Percentiles rank a stretch among this genome's conserved stretches.
Conservation (phyloP, 2,797 vertebrate genomes). For the Tapera naevia region DNA sequence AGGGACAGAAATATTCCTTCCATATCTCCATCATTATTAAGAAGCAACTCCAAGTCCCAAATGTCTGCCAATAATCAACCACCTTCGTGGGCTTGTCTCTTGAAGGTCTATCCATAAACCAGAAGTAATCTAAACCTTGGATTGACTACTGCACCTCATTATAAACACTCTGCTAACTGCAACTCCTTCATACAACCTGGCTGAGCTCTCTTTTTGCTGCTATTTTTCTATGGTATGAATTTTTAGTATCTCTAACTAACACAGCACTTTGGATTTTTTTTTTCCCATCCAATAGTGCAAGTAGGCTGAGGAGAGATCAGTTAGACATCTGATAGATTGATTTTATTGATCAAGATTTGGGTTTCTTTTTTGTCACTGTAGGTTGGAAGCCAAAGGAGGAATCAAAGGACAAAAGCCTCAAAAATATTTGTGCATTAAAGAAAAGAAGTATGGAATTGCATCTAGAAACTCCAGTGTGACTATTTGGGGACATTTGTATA, state of each 20-base stretch:
- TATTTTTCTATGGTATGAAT: not conserved
- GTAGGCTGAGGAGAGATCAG: not conserved
- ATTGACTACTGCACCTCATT: not conserved
- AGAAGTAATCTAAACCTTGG: not conserved
- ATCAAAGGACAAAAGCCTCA: not conserved
- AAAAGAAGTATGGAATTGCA: not conserved
- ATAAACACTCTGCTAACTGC: not conserved
- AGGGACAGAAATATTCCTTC: not conserved
- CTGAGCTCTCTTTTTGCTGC: not conserved
- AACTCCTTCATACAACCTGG: not conserved
- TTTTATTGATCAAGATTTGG: not conserved
- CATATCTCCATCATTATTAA: not conserved
- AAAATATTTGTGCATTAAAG: not conserved
- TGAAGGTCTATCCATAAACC: not conserved
- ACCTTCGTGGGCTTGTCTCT: not conserved
- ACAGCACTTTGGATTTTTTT: not conserved
- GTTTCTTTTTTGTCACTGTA: not conserved
- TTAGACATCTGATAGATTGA: not conserved
- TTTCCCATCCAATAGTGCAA: not conserved
- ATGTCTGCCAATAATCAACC: not conserved
- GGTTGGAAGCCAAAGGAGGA: not conserved
- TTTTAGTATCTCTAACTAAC: not conserved
- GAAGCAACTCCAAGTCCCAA: not conserved
- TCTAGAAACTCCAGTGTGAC: not conserved
- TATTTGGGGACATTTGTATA: not conserved